Conservation (phyloP, 2,113 vertebrate species). For the Galbula dea region DNA sequence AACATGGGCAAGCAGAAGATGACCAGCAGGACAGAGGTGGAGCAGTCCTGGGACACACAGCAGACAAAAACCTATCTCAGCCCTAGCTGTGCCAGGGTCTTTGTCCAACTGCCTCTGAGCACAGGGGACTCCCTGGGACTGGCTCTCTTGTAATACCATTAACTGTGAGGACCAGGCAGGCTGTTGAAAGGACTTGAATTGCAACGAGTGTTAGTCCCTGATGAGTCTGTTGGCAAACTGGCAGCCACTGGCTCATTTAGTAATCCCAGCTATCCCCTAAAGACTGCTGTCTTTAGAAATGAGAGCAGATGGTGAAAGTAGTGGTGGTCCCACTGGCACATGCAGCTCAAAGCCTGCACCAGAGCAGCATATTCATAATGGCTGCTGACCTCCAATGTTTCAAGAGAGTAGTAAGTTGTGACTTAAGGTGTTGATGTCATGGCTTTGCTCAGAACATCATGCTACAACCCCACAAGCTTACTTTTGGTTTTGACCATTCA, state of each 20-base stretch:
- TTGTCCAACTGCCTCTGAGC: neutral
- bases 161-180: neutral
- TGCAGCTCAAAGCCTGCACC: neutral
- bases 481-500: neutral
- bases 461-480: neutral
- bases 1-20: neutral
- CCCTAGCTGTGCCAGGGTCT: neutral
- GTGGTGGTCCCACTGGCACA: rapidly evolving
- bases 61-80: neutral
- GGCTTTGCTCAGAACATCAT: neutral
- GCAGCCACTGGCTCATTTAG: neutral
- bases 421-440: neutral
- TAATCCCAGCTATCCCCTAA: neutral
- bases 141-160: neutral
- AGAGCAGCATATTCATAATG: rapidly evolving
- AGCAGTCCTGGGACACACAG: neutral
- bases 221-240: neutral
- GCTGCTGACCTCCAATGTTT: rapidly evolving
- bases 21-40: neutral
- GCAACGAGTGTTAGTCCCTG: rapidly evolving
- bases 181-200: rapidly evolving
- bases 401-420: neutral
- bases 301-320: neutral
- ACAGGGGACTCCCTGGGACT: neutral
- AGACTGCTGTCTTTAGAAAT: neutral